Base-by-base conservation (phyloP, 1,140 invertebrate genomes). In the Drosophila quadrilineata region DNA sequence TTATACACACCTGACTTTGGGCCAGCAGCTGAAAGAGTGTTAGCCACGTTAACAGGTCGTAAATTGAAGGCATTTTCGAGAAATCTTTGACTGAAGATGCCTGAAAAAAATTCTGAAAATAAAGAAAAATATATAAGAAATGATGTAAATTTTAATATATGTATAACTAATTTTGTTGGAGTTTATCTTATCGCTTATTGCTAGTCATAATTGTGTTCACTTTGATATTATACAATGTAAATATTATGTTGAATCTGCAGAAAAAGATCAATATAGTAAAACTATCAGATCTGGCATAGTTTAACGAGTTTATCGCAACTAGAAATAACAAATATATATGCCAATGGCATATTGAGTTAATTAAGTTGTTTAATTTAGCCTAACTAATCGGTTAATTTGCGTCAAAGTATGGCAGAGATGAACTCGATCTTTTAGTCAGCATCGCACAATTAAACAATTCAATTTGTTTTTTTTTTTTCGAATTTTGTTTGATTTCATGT, bases 321-420 rank as follows among this genome's bases (percentile, higher is more conserved):
- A n/a, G n/a, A n/a, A n/a, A 24, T 24, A 31, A 10, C 16, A 46
- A 19, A 4, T 50, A 36, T 35, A 28, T 49, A 6, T 24, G 40
- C 49, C 58, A 63, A 53, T 68, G 56, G 31, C 40, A 58, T 62
- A 64, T 26, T 56, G 69, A 56, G 48, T 14, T 49, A 73, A 73
- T 71, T 73, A 70, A 73, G 56, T 73, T 54, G 67, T 48, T 58
- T 73, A 84, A 82, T 84, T 84, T 73, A 48, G 22, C 73, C 64
- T 38, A 71, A 77, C 77, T 84, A 84, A 84, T 71, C 73, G 77
- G 46, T 52, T 76, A 79, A 84, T 82, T 82, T 84, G 73, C 73
- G 77, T 77, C 72, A 82, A 82, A 82, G 58, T 84, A 54, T 75
- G 65, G 54, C 60, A 65, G 49, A 72, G 53, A 59, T 53, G 43